Percentiles rank a stretch among this genome's conserved stretches.
These are phyloP conservation scores for Acanthacorydalis orientalis DNA, from an alignment of 2,888 invertebrate genomes.

Conservation along the genomic window DNA sequence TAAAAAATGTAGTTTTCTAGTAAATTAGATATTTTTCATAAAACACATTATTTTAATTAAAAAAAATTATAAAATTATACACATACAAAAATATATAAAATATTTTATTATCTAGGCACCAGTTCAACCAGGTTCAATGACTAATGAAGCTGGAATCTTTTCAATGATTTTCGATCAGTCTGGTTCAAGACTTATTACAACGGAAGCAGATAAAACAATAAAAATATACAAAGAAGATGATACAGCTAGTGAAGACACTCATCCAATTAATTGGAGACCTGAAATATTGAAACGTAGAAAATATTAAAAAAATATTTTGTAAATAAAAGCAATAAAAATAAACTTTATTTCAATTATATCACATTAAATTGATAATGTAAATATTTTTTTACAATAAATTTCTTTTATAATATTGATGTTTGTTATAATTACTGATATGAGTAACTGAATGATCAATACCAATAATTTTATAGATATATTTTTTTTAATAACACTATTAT, in stretches of 20 bases:
- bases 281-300: slow-evolving; percentile 86
- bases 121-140: slow-evolving; percentile 98
- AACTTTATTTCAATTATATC: too few relatives aligned
- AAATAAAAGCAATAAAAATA: too few relatives aligned
- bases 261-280: slow-evolving; percentile 95
- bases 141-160: slow-evolving; percentile 96
- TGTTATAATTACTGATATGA: too few relatives aligned
- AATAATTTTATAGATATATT: too few relatives aligned
- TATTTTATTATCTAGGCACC: slow-evolving; percentile 44
- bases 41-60: too few relatives aligned
- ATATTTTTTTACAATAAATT: neutral
- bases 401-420: too few relatives aligned
- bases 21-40: too few relatives aligned
- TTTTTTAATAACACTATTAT: too few relatives aligned
- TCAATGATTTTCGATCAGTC: slow-evolving; percentile 89
- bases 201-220: slow-evolving; percentile 97
- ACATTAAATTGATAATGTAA: too few relatives aligned
- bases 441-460: too few relatives aligned
- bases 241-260: slow-evolving; percentile 84
- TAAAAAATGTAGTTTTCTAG: too few relatives aligned
- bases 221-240: slow-evolving; percentile 98
- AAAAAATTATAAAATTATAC: slow-evolving; percentile 1
- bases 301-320: slow-evolving; percentile 40
- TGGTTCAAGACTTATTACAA: slow-evolving; percentile 86
- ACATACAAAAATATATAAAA: neutral